Evolutionary conservation across 2,113 vertebrate species (phyloP).

Genomic region (Tiliqua scincoides): DNA sequence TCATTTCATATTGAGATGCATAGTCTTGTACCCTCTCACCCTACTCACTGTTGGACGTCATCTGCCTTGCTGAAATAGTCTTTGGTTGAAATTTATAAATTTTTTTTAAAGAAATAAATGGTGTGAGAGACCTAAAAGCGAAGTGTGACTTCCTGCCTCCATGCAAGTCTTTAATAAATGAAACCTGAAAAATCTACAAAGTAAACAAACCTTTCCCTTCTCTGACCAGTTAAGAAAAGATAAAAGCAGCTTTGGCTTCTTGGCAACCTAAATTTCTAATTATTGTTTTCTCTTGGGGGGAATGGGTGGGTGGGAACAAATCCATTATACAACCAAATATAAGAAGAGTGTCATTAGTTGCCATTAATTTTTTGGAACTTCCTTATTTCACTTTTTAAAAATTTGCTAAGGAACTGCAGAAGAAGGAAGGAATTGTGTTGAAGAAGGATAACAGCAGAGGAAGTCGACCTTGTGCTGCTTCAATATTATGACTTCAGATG

Average conservation of each 20-base stretch:
- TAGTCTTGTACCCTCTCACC: slow-evolving; percentile 53
- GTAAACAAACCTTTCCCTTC: slow-evolving; percentile 29
- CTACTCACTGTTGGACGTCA: slow-evolving; percentile 54
- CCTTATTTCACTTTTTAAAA: slow-evolving; percentile 32
- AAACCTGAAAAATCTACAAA: slow-evolving; percentile 34
- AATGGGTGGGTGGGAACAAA: neutral
- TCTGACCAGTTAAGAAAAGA: slow-evolving; percentile 39
- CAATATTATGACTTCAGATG: slow-evolving; percentile 73
- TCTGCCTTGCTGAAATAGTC: slow-evolving; percentile 44
- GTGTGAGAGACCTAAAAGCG: slow-evolving; percentile 29
- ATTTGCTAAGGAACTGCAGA: slow-evolving; percentile 25
- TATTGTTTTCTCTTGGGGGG: neutral
- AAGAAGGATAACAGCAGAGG: slow-evolving; percentile 60
- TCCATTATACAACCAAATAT: neutral
- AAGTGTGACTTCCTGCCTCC: slow-evolving; percentile 1
- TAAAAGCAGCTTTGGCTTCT: slow-evolving; percentile 8
- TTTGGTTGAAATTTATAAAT: slow-evolving; percentile 48
- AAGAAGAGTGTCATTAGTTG: slow-evolving; percentile 8
- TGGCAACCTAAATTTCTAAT: slow-evolving; percentile 8
- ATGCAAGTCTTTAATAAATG: slow-evolving; percentile 29
- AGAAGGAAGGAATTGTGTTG: slow-evolving; percentile 10
- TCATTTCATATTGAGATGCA: slow-evolving; percentile 53
- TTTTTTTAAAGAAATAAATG: slow-evolving; percentile 45
- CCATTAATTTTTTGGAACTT: slow-evolving; percentile 16
- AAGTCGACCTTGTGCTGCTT: slow-evolving; percentile 66